Conservation (phyloP, 2,113 vertebrate species). For the Passer montanus region DNA sequence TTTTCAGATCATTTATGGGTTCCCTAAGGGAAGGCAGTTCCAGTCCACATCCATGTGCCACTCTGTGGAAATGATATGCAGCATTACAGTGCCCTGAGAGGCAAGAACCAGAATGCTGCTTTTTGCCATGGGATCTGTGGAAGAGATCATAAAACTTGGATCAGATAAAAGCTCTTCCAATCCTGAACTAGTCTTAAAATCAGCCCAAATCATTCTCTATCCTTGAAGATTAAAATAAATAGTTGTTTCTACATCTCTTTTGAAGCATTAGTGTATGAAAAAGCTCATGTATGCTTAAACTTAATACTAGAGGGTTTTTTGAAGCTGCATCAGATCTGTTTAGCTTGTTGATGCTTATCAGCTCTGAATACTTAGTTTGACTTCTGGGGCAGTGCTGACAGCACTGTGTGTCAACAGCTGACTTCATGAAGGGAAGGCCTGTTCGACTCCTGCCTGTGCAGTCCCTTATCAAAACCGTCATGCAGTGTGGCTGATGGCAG, state of each 20-base stretch:
- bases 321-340: not conserved
- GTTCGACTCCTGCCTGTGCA: not conserved
- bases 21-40: not conserved
- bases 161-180: not conserved
- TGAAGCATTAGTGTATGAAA: not conserved
- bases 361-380: not conserved
- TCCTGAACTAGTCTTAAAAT: not conserved
- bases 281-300: not conserved
- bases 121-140: not conserved
- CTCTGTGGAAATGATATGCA: not conserved
- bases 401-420: not conserved
- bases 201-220: not conserved
- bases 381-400: not conserved
- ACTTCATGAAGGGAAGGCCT: not conserved
- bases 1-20: not conserved
- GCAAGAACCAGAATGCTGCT: not conserved
- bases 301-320: not conserved
- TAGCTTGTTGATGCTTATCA: not conserved
- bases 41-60: fast-evolving
- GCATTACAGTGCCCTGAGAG: not conserved
- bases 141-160: not conserved
- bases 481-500: not conserved
- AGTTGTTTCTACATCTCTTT: not conserved
- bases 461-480: not conserved
- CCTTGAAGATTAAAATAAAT: not conserved